Base-by-base conservation (phyloP, 2,888 invertebrate species). In the Hydroisotoma schaefferi region DNA sequence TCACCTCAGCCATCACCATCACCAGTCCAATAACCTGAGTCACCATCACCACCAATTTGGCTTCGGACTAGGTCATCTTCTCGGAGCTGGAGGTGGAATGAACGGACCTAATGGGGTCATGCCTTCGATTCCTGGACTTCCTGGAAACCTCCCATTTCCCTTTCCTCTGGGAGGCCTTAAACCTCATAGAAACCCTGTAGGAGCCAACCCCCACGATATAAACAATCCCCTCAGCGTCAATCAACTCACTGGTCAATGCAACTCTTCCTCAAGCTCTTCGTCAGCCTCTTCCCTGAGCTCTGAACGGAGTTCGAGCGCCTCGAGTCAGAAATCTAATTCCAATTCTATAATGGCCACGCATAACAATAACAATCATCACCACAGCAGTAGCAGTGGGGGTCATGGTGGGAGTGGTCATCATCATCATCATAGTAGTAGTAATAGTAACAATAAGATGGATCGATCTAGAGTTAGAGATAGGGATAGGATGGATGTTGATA, bases 151-250 rank as follows among this genome's bases (percentile, higher is more conserved):
- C 37, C 71, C 65, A 10, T 65, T 67, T 43, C 71, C 65, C 40
- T 65, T 69, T 49, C 67, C 68, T 15, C 59, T 63, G 51, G 65
- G 65, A 25, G 40, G 40, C 5, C 40, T 40, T 15, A 40, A 40
- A 15, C 40, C 40, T 5, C 8, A 56, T 65, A 46, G 91, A 68
- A 85, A 89, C 77, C 92, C 92, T 43, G 90, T 92, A 59, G 92
- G 92, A 62, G 90, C 91, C 48, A 92, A 92, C 80, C 92, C 92
- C 43, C 86, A 90, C 73, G 92, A 93, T 80, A 87, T 89, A 70
- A 93, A 93, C 80, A 92, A 93, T 81, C 93, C 93, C 59, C 81
- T 93, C 44, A 91, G 90, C 77, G 90, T 93, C 61, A 91, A 91
- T 75, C 91, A 92, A 79, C 81, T 93, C 72, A 91, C 90, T 63